Percentiles rank a stretch among this genome's conserved stretches.
phyloP scores from a whole-genome alignment of 2,888 invertebrate species.

The Habroteleia sp. region DNA sequence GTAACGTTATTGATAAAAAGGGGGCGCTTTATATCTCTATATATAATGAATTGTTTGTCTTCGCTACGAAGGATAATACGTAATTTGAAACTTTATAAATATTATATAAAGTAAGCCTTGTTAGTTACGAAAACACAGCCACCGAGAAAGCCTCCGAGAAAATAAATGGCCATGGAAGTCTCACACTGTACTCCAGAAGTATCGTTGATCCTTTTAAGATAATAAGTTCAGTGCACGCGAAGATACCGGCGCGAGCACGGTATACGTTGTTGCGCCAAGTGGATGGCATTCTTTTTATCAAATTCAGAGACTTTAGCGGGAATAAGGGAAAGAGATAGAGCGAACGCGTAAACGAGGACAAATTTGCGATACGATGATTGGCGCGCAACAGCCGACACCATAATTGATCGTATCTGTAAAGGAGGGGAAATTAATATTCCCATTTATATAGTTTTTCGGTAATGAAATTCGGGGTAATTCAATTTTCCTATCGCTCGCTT shows the following conservation, averaged over 20 bases:
- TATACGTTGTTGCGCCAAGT: constrained; percentile 33
- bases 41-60: constrained; percentile 29
- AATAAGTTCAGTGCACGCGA: constrained; percentile 52
- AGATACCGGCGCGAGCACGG: constrained; percentile 28
- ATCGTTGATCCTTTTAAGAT: constrained; percentile 56
- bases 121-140: constrained; percentile 41
- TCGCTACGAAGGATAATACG: constrained; percentile 8
- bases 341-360: background rate
- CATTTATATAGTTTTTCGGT: constrained; percentile 25
- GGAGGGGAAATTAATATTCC: constrained; percentile 37
- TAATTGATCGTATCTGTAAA: constrained; percentile 26
- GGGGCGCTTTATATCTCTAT: no score
- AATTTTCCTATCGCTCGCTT: constrained; percentile 41
- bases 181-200: constrained; percentile 39
- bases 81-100: constrained; percentile 42
- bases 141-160: constrained; percentile 12
- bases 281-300: constrained; percentile 45
- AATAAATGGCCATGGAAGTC: constrained; percentile 41
- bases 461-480: constrained; percentile 27
- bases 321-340: background rate
- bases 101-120: constrained; percentile 38
- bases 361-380: constrained; percentile 14
- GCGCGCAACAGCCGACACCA: constrained; percentile 11
- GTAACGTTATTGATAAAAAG: constrained; percentile 24
- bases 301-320: constrained; percentile 27